These are phyloP conservation scores for Bimastos eiseni DNA, from an alignment of 2,888 invertebrate species.

Conservation along the genomic window DNA sequence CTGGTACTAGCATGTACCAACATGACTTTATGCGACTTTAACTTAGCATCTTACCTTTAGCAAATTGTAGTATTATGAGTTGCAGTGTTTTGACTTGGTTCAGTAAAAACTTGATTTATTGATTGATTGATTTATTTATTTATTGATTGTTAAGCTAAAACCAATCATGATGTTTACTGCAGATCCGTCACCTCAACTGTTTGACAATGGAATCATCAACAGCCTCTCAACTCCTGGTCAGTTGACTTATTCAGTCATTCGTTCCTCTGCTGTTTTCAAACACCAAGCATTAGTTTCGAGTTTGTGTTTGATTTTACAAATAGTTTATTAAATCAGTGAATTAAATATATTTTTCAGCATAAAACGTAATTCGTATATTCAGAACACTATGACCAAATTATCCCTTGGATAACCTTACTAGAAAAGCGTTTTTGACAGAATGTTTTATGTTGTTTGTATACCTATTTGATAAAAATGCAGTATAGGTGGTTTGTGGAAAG, in stretches of 20 bases:
- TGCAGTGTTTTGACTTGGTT: too few relatives aligned
- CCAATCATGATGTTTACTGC: neutral
- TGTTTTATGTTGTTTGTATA: too few relatives aligned
- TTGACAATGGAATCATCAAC: constrained; percentile 1
- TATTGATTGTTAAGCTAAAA: too few relatives aligned
- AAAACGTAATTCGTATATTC: neutral
- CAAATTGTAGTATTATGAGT: too few relatives aligned
- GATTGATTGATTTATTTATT: neutral
- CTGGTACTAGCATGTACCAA: too few relatives aligned
- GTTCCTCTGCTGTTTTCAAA: neutral
- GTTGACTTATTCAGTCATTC: neutral
- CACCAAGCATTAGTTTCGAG: neutral
- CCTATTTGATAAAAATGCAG: too few relatives aligned
- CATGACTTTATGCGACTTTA: too few relatives aligned
- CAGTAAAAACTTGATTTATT: too few relatives aligned
- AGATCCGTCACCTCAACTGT: neutral
- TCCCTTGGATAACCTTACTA: too few relatives aligned
- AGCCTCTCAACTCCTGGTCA: neutral
- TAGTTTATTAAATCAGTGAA: neutral
- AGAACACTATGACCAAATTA: neutral
- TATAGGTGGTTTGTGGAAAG: too few relatives aligned
- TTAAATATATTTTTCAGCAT: neutral
- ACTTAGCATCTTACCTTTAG: too few relatives aligned
- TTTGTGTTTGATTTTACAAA: neutral
- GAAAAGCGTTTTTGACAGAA: too few relatives aligned